Evolutionary conservation across 2,113 vertebrate species (phyloP).

Genomic region (Prochilodus magdalenae): DNA sequence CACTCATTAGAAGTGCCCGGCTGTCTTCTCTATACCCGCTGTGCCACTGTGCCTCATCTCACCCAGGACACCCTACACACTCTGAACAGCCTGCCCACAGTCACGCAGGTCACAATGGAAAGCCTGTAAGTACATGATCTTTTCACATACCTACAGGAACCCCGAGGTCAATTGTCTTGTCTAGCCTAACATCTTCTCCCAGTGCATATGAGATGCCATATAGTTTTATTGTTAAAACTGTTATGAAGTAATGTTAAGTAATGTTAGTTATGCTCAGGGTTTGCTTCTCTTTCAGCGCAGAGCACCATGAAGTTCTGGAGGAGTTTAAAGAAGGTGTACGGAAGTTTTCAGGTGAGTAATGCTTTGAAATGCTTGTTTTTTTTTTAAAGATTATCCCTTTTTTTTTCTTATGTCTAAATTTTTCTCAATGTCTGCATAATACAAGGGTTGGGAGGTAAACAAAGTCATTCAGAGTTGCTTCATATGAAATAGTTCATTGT

Average conservation of each 20-base stretch:
- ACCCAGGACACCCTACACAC: conserved; percentile 84
- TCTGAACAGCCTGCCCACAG: conserved; percentile 79
- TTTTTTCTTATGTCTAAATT: no score
- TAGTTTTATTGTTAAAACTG: background rate
- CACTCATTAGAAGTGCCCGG: conserved; percentile 83
- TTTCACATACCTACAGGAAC: background rate
- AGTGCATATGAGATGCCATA: no score
- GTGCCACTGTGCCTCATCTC: conserved; percentile 88
- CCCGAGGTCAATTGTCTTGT: background rate
- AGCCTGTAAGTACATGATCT: conserved; percentile 76
- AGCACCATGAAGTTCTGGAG: conserved; percentile 91
- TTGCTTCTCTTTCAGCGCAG: conserved; percentile 77
- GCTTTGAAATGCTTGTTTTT: background rate
- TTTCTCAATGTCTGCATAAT: no score
- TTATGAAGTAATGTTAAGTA: background rate
- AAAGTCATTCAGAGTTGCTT: no score
- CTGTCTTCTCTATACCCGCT: conserved; percentile 89
- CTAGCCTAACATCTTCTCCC: background rate
- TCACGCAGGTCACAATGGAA: conserved; percentile 85
- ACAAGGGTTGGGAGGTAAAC: no score
- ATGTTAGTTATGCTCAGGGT: background rate
- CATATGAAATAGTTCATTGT: no score
- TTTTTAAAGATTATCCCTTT: background rate
- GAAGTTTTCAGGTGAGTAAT: conserved; percentile 88
- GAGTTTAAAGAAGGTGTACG: conserved; percentile 90